Conservation (phyloP, 1,140 invertebrate genomes). For the Neodiprion virginianus region DNA sequence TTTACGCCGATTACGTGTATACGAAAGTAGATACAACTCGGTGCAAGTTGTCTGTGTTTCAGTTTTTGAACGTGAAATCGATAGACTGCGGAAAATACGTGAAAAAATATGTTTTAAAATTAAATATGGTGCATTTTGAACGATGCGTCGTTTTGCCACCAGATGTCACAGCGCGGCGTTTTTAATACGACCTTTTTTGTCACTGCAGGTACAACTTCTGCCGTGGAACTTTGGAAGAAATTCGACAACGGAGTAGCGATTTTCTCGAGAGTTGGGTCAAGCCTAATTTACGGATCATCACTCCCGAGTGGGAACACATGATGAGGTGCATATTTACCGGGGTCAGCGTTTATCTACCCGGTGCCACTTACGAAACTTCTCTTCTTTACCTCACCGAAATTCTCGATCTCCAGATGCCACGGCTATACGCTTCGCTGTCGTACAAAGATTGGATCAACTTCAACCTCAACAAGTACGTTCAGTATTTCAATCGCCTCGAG, state of each 20-base stretch:
- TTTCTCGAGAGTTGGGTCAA: constrained; percentile 50
- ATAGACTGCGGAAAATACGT: too few relatives aligned
- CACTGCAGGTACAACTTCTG: constrained; percentile 65
- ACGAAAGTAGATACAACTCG: too few relatives aligned
- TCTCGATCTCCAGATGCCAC: constrained; percentile 43
- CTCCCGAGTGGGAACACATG: constrained; percentile 59
- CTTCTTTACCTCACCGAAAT: constrained; percentile 46
- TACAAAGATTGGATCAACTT: constrained; percentile 36
- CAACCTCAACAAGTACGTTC: constrained; percentile 29
- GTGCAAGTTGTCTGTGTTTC: too few relatives aligned
- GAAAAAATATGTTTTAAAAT: not conserved
- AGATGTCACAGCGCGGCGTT: too few relatives aligned
- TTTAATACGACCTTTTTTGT: too few relatives aligned
- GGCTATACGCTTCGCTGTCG: constrained; percentile 41
- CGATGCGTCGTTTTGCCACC: too few relatives aligned
- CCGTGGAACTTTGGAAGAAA: constrained; percentile 54
- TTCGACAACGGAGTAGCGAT: constrained; percentile 50
- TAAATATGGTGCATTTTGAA: not conserved
- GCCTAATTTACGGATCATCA: constrained; percentile 51
- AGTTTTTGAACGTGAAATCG: too few relatives aligned
- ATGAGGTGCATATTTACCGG: constrained; percentile 51
- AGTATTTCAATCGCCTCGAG: not conserved
- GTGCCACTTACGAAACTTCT: constrained; percentile 38
- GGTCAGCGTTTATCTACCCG: constrained; percentile 45
- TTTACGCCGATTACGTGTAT: too few relatives aligned